A percentile compares a stretch with the other conserved stretches of the same genome.
Conservation (phyloP, 2,113 vertebrate genomes). For the Larimichthys crocea region DNA sequence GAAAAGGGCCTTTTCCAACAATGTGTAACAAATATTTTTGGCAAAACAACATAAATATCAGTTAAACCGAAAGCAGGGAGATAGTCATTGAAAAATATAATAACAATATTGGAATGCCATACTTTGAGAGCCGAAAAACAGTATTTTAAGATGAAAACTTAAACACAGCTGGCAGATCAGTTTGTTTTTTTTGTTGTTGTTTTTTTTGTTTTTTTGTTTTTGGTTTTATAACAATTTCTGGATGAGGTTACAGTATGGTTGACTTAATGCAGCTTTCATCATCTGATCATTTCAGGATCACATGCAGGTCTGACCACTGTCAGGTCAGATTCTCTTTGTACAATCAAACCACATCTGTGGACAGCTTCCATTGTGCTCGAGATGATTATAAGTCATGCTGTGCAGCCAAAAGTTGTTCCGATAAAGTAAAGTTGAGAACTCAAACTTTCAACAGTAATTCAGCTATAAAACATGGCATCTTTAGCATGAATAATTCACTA, state of each 20-base stretch:
- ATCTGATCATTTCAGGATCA: conserved; percentile 60
- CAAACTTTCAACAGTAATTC: neutral
- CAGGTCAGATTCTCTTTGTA: conserved; percentile 34
- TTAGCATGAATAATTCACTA: neutral
- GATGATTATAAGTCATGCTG: conserved; percentile 5
- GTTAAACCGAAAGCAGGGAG: neutral
- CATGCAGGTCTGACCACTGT: conserved; percentile 43
- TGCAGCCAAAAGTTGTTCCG: conserved; percentile 8
- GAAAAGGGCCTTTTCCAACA: neutral
- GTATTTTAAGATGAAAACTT: neutral
- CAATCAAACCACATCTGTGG: conserved; percentile 18
- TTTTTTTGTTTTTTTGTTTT: neutral
- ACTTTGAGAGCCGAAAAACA: neutral
- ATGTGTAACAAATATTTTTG: neutral
- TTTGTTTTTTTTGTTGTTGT: neutral
- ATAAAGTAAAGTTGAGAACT: neutral
- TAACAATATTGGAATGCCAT: neutral
- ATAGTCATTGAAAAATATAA: neutral
- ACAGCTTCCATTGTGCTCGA: neutral
- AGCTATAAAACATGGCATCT: neutral
- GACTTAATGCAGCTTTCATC: conserved; percentile 18
- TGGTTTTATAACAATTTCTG: conserved; percentile 8
- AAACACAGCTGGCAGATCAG: neutral
- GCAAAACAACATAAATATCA: neutral
- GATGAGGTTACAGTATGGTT: neutral